Evolutionary conservation across 2,888 invertebrate species (phyloP), one percentile per base, ranked within the genome.

Genomic region (Embidobia sp.): DNA sequence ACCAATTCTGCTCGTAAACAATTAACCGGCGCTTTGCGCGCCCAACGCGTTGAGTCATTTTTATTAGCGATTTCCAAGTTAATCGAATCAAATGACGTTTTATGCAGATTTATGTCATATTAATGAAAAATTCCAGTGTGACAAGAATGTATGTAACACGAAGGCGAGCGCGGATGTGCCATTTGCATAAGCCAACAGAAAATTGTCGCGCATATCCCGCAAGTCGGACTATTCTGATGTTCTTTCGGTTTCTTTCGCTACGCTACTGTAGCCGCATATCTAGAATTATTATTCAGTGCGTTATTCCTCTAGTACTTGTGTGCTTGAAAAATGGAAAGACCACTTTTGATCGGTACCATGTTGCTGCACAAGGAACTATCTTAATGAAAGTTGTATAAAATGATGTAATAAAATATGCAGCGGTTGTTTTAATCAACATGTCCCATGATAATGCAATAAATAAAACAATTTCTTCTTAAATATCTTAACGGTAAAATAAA

Each of bases 161-260:
- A 51, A 72, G 48, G 67, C 63, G 55, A 61, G 48, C 53, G 35
- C 18, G 40, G 49, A 63, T 57, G 63, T 79, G 72, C 51, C 72
- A 82, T 82, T 80, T 82, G 73, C 81, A 82, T 82, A 79, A 82
- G 79, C 79, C 79, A 79, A 74, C 51, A 49, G 72, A 77, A 78
- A 80, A 80, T 82, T 67, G 67, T 80, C 63, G 78, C 48, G 76
- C 77, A 44, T 69, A 78, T 78, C 75, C 77, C 80, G 33, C 66
- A 57, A 44, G 67, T 31, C 61, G 59, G 63, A 55, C 69, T 48
- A 37, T 26, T 59, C 55, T 37, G 48, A 31, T 61, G 42, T 59
- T 42, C 19, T 53, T 31, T 69, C 51, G 33, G 51, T 57, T 51
- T 63, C 67, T 64, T 78, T 75, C 26, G 13, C 35, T 31, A 26